Evolutionary conservation across 2,888 invertebrate genomes (phyloP).

Genomic region (Yponomeuta malinellus): DNA sequence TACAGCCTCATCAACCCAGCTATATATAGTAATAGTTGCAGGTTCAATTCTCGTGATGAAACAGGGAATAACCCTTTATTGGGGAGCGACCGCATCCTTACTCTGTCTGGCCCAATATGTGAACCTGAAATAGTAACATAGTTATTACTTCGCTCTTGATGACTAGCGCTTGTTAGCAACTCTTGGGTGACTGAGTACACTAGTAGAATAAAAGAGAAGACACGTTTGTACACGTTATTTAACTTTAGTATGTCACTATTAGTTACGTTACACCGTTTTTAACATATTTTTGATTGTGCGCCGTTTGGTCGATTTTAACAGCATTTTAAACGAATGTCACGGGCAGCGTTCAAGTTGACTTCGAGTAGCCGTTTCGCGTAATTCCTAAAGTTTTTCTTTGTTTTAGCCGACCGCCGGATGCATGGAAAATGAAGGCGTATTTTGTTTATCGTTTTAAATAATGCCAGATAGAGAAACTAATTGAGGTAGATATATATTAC

Average conservation of each 20-base stretch:
- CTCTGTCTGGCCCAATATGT: conserved; percentile 11
- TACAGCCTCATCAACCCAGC: too few relatives aligned
- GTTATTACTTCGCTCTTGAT: conserved; percentile 16
- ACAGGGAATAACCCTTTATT: too few relatives aligned
- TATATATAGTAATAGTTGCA: too few relatives aligned
- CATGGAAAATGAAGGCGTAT: neutral
- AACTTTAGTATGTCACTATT: neutral
- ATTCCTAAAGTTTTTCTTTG: neutral
- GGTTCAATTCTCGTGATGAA: too few relatives aligned
- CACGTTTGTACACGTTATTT: too few relatives aligned
- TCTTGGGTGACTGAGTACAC: neutral
- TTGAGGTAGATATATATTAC: neutral
- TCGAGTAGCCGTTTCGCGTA: neutral
- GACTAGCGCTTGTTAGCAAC: conserved; percentile 12
- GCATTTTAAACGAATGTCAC: conserved; percentile 30
- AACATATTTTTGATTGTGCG: conserved; percentile 18
- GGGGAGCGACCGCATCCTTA: conserved; percentile 2
- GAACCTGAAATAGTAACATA: conserved; percentile 21
- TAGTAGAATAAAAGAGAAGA: neutral
- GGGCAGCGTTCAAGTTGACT: conserved; percentile 30
- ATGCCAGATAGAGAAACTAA: neutral
- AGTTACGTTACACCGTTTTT: neutral
- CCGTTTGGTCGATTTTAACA: conserved; percentile 16
- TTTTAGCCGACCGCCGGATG: conserved; percentile 11
- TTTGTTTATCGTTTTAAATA: neutral